Evolutionary conservation across 2,113 vertebrate genomes (phyloP), one percentile per base, ranked within the genome.

Genomic region (Tichodroma muraria): DNA sequence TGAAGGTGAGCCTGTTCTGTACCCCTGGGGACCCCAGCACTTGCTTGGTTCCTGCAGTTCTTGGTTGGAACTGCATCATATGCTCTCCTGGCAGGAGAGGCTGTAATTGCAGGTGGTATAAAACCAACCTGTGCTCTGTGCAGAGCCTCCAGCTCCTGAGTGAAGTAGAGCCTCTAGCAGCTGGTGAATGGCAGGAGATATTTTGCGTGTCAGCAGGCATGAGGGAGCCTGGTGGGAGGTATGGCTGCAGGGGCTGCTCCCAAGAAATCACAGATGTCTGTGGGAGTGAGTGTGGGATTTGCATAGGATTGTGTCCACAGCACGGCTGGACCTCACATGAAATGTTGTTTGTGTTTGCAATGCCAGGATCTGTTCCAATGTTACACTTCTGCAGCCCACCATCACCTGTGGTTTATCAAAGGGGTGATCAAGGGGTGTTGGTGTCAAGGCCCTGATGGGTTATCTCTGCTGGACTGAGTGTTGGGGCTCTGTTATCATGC

Each of bases 1-100:
- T 28, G 53, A 89, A 95, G 94, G 94, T 96, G 95, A 94, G 94
- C 94, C 60, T 59, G 60, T 47, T 47, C 64, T 21, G 10, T 60
- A 56, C 8, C 60, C 25, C 31, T 16, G 31, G 65, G 72, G 38
- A 60, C 38, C 21, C 38, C 60, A 35, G 37, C 14, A 44, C 35
- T 69, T 47, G 52, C 23, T 10, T 33, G 47, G 30, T 77, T 91
- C 63, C 82, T 83, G 82, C 54, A n/a, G n/a, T 14, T 91, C 71
- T 45, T 5, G 3, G 57, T 45, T 5, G 3, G 57, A 59, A 27
- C 63, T 33, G 45, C 8, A 40, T 44, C 5, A 6, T 47, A 70
- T 0, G 0, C 9, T 61, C 6, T 89, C 45, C 70, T 54, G 35
- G 68, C 50, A 88, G 64, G 60, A 77, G 59, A 72, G 15, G 81